These are phyloP conservation scores for Thamnophis elegans DNA, from an alignment of 2,797 vertebrate species.

Conservation along the genomic window DNA sequence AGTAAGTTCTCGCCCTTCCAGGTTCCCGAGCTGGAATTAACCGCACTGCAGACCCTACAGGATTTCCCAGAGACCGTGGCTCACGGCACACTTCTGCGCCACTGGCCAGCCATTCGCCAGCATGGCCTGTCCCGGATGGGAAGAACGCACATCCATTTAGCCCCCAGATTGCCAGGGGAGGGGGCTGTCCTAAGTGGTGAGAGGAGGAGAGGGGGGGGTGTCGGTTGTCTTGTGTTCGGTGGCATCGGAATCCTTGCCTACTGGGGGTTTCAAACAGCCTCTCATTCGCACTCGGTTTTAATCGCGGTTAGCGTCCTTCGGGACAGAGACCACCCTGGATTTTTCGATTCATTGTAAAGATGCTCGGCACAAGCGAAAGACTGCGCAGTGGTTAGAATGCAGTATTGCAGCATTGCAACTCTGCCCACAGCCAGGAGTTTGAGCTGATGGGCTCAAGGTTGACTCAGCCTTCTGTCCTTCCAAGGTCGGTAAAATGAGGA, in stretches of 20 bases:
- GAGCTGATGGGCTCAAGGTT: neutral
- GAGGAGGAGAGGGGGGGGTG: neutral
- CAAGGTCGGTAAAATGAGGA: neutral
- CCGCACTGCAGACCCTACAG: constrained; percentile 65
- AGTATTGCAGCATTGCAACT: neutral
- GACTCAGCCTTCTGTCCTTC: neutral
- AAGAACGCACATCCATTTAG: constrained; percentile 86
- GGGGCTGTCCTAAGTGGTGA: constrained; percentile 79
- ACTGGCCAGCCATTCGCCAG: constrained; percentile 81
- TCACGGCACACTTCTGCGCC: constrained; percentile 83
- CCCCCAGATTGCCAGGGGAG: constrained; percentile 78
- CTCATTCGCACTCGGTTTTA: neutral
- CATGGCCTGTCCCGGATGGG: constrained; percentile 79
- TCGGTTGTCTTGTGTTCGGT: neutral
- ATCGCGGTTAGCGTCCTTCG: neutral
- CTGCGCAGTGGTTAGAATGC: neutral
- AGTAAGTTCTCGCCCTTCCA: constrained; percentile 37
- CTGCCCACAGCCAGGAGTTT: neutral
- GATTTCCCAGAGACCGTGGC: constrained; percentile 78
- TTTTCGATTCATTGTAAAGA: neutral
- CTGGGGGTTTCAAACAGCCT: neutral
- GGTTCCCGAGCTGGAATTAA: constrained; percentile 80
- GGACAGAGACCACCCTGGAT: neutral
- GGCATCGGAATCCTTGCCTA: neutral
- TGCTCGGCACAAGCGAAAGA: neutral